Evolutionary conservation across 2,888 invertebrate species (phyloP), one percentile per base, ranked within the genome.

Genomic region (Graphium colonna): DNA sequence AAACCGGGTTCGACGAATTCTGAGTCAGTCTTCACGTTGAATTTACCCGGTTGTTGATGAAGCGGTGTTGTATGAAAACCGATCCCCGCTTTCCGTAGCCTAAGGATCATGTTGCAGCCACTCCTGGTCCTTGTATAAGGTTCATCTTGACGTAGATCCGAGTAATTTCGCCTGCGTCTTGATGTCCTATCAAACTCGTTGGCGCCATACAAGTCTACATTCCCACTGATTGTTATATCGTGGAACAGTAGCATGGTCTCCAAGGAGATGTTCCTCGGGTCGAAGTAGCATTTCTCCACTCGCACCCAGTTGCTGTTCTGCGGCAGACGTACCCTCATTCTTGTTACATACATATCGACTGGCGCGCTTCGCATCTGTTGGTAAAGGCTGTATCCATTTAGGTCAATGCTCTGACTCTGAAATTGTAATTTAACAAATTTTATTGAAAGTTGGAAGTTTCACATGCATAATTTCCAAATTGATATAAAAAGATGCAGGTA

Each of bases 1-100:
- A 96, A 96, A 10, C 95, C 94, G 0, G 96, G 96, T 65, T 96
- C 96, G 0, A 95, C 91, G 67, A 96, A 96, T 71, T 95, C 95
- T 0, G 95, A 95, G 69, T 95, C 95, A 0, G 95, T 95, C 75
- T 94, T 92, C 1, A 94, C 93, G 63, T 93, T 92, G 75, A 94
- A 93, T 63, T 93, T 93, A 0, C 94, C 93, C 0, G 93, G 91
- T 62, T 92, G 92, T 28, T 93, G 91, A 42, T 92, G 91, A 18
- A 94, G 83, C 0, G 95, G 95, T 60, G 93, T 92, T 0, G 95
- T 95, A 59, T 93, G 92, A 73, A 94, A 94, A 44, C 95, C 95
- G 56, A 96, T 94, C 2, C 95, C 96, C 0, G 95, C 95, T 67
- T 94, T 93, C 33, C 95, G 84, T 38, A 95, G 79, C 59, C 95